Percentiles rank a stretch among this genome's conserved stretches.
phyloP scores from a whole-genome alignment of 2,888 invertebrate genomes.

The Galeruca laticollis region DNA sequence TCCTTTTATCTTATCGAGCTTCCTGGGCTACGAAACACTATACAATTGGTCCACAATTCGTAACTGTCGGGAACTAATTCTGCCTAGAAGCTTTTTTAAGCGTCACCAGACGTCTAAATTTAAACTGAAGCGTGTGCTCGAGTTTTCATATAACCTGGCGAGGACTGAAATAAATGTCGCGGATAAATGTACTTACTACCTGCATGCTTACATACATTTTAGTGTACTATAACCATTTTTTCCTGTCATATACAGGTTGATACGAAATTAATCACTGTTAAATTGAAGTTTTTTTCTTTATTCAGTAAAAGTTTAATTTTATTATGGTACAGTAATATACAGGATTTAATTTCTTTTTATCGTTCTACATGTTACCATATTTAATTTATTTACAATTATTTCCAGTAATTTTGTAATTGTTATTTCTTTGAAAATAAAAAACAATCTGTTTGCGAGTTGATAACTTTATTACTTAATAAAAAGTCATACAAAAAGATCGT shows the following conservation, averaged over 20 bases:
- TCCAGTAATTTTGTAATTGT: background rate
- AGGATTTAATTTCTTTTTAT: no score
- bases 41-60: background rate
- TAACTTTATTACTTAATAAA: background rate
- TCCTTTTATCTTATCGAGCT: no score
- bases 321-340: no score
- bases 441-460: background rate
- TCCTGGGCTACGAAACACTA: background rate
- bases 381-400: no score
- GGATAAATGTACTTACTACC: background rate
- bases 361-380: no score
- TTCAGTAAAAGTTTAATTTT: no score
- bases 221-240: background rate
- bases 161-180: constrained; percentile 13
- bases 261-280: no score
- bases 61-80: background rate
- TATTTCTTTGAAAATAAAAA: background rate
- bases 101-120: constrained; percentile 14
- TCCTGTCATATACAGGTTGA: background rate
- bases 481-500: background rate
- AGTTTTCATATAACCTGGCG: background rate
- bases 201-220: constrained; percentile 1
- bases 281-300: no score
- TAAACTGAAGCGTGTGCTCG: background rate
- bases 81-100: background rate